Conservation (phyloP, 2,888 invertebrate species). For the Leptura quadrifasciata region DNA sequence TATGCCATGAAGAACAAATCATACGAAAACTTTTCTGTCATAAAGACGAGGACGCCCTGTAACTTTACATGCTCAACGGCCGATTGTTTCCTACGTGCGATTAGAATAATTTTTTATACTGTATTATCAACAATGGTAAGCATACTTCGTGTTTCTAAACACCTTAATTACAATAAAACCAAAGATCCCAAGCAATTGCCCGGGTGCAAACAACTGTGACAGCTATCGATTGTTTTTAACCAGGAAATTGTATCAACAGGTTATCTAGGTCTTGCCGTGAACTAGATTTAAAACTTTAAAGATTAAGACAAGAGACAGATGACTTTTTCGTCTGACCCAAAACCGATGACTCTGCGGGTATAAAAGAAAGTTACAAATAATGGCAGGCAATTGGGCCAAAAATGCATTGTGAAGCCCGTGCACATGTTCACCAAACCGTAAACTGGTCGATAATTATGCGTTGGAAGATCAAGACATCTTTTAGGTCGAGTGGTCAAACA, state of each 20-base stretch:
- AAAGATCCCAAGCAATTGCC: background rate
- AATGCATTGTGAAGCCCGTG: slow-evolving; percentile 31
- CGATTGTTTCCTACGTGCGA: too few species aligned
- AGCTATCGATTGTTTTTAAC: background rate
- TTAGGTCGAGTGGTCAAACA: slow-evolving; percentile 5
- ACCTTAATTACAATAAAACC: background rate
- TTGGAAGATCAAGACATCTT: slow-evolving; percentile 2
- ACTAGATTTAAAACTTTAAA: slow-evolving; percentile 6
- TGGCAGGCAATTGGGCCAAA: slow-evolving; percentile 1
- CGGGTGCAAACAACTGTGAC: background rate
- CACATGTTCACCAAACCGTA: slow-evolving; percentile 49
- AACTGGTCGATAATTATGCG: slow-evolving; percentile 39
- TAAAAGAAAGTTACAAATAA: slow-evolving; percentile 9
- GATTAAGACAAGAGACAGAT: background rate
- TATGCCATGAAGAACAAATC: too few species aligned
- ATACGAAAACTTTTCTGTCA: too few species aligned
- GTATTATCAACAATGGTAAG: background rate
- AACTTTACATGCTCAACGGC: too few species aligned
- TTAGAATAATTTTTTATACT: too few species aligned
- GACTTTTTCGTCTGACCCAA: slow-evolving; percentile 3
- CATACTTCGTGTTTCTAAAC: background rate
- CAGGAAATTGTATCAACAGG: slow-evolving; percentile 6
- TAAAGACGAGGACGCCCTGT: too few species aligned
- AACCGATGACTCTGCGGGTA: background rate
- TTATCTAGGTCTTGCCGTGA: background rate